Base-by-base conservation (phyloP, 2,888 invertebrate genomes). In the Tupiocoris notatus region DNA sequence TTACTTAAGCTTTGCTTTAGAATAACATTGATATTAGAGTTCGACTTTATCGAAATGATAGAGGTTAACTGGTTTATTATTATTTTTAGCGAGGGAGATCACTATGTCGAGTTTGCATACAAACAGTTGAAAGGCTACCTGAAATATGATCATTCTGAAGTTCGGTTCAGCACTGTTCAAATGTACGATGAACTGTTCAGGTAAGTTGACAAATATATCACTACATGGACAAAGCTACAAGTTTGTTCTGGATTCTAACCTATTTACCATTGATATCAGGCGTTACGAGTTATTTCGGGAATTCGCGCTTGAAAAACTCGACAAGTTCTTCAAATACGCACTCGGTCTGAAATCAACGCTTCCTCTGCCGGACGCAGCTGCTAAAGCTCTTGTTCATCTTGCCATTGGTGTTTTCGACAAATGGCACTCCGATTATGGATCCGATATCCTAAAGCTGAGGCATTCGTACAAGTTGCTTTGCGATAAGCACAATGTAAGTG, bases 231-330 rank as follows among this genome's bases (percentile, higher is more conserved):
- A 21, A 17, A 66, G 7, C 2, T 3, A 25, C 20, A 20, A 1
- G 1, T 63, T 57, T 75, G n/a, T 17, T 22, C 57, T 2, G 3
- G 17, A 59, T 59, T n/a, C n/a, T 59, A 6, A n/a, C 16, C 59
- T 59, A 12, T 39, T 39, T 39, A 7, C 6, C 6, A 39, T 39
- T 39, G 3, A 39, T 7, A 39, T 86, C 80, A 83, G 83, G 78
- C 82, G 86, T 79, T 88, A 87, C 16, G 86, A 86, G 80, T 80
- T 80, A 24, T 88, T 88, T 78, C 83, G 88, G 76, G 84, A 85
- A 79, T 81, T 86, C 3, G 82, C 86, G 17, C 81, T 86, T 1
- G 85, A 85, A 68, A 83, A 86, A 77, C 84, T 88, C 75, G 84
- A 86, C 62, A 79, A 73, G 20, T 79, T 79, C 22, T 79, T 81